Percentiles rank a stretch among this genome's conserved stretches.
Evolutionary conservation across 2,113 vertebrate species (phyloP).

Genomic region (Pangasianodon gigas): DNA sequence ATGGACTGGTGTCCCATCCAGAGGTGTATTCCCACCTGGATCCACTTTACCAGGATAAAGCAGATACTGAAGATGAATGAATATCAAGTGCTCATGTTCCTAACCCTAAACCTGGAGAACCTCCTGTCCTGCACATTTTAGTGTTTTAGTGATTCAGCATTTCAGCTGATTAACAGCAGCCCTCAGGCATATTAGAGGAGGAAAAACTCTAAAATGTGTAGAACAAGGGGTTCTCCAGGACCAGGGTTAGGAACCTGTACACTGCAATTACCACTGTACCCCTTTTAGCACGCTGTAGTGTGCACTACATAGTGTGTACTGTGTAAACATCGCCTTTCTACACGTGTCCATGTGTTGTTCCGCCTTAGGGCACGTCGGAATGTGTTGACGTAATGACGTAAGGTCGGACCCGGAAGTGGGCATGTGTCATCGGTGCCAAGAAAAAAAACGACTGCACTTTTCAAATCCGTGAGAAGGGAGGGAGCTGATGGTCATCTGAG

Average conservation of each 20-base stretch:
- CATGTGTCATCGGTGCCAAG: not conserved
- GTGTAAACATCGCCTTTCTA: too few relatives aligned
- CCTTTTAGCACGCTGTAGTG: not conserved
- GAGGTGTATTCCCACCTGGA: too few relatives aligned
- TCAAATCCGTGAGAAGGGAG: not conserved
- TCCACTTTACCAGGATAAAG: not conserved
- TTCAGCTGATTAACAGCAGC: too few relatives aligned
- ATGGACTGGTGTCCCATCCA: not conserved
- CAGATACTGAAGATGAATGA: not conserved
- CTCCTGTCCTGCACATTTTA: not conserved
- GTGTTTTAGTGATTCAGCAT: too few relatives aligned
- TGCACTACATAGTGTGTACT: not conserved
- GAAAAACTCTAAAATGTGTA: not conserved
- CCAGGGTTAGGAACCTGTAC: not conserved
- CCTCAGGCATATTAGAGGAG: too few relatives aligned
- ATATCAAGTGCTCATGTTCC: not conserved
- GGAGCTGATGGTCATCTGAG: not conserved
- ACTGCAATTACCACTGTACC: not conserved
- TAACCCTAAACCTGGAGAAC: not conserved
- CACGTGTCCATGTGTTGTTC: not conserved
- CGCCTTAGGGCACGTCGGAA: not conserved
- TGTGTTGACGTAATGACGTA: constrained; percentile 12
- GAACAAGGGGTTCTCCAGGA: not conserved
- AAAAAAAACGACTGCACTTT: constrained; percentile 14
- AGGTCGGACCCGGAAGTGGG: constrained; percentile 10